phyloP scores from a whole-genome alignment of 2,888 invertebrate species.

The Limnephilus lunatus region DNA sequence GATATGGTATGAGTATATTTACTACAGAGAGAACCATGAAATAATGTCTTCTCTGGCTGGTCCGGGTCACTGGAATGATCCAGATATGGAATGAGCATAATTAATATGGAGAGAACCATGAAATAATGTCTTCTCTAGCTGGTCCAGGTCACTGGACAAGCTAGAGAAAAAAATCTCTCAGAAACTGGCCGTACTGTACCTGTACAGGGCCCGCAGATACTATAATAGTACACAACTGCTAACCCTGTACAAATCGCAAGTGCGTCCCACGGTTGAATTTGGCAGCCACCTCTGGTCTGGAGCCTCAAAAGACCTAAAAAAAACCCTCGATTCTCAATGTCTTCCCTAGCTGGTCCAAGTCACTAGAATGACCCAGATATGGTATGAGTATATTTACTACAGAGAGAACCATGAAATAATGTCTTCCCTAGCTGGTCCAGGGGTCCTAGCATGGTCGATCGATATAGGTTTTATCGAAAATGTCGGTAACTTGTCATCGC shows the following conservation, averaged over 20 bases:
- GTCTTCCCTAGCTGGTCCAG: constrained; percentile 80
- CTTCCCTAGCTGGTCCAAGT: constrained; percentile 80
- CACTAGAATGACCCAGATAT: constrained; percentile 88
- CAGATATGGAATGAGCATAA: constrained; percentile 80
- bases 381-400: constrained; percentile 79
- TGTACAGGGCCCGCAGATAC: no score
- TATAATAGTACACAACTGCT: no score
- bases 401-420: constrained; percentile 80
- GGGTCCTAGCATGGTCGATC: no score
- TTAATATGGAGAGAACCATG: constrained; percentile 82
- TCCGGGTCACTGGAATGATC: constrained; percentile 86
- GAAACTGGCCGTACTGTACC: no score
- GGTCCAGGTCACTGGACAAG: constrained; percentile 86
- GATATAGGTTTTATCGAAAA: no score
- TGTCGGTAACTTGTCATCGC: no score
- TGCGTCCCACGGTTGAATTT: no score
- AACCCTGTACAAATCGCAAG: no score
- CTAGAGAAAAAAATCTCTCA: no score
- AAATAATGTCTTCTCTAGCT: constrained; percentile 77
- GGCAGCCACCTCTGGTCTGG: no score
- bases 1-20: constrained; percentile 80
- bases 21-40: constrained; percentile 82
- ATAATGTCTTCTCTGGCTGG: constrained; percentile 78
- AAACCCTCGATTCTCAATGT: no score
- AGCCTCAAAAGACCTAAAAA: no score